Conservation (phyloP, 2,113 vertebrate genomes). For the Silurus meridionalis region DNA sequence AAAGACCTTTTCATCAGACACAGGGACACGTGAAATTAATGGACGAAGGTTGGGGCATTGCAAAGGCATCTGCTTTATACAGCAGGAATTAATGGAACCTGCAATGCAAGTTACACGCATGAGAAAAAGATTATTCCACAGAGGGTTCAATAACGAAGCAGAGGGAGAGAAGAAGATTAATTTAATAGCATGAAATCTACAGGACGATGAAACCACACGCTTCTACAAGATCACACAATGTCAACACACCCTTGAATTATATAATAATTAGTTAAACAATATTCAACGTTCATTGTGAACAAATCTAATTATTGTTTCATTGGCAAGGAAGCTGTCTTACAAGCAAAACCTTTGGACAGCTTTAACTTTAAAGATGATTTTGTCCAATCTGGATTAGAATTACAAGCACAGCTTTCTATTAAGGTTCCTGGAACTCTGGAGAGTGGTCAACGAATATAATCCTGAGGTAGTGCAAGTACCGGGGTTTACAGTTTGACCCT, state of each 20-base stretch:
- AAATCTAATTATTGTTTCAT: background rate
- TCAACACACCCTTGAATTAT: background rate
- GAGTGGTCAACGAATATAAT: background rate
- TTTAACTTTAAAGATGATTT: background rate
- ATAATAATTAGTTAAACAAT: background rate
- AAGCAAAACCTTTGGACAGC: background rate
- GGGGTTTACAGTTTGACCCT: background rate
- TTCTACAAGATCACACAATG: constrained; percentile 22
- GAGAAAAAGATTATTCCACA: background rate
- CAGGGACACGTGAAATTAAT: constrained; percentile 10
- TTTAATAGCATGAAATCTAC: background rate
- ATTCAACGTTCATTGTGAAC: background rate
- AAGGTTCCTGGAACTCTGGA: background rate
- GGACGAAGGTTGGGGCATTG: background rate
- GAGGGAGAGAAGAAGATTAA: background rate
- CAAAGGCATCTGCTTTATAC: constrained; percentile 1
- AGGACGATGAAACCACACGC: background rate
- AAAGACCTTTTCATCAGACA: constrained; percentile 1
- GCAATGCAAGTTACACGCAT: background rate
- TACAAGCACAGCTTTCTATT: background rate
- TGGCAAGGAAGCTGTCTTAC: background rate
- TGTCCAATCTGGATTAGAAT: background rate
- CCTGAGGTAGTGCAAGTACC: background rate
- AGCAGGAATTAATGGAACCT: constrained; percentile 13
- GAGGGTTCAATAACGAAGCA: background rate